Base-by-base conservation (phyloP, 2,113 vertebrate genomes). In the Syngnathoides biaculeatus region DNA sequence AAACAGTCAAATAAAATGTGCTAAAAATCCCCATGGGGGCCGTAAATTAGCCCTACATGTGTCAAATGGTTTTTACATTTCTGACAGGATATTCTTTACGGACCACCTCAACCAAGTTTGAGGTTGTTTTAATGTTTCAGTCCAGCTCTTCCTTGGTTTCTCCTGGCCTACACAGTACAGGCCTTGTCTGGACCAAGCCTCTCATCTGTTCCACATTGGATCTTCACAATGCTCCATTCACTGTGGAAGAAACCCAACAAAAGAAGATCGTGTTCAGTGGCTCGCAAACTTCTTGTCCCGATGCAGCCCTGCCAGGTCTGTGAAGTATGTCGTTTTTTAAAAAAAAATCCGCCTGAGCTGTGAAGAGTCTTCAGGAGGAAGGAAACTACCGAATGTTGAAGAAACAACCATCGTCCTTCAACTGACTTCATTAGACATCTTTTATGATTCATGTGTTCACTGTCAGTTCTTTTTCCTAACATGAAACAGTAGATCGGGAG, bases 211-310 rank as follows among this genome's bases (percentile, higher is more conserved):
- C 67, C 64, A 64, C 67, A 50, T 61, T 17, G 17, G 45, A 27
- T 14, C 50, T 64, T 59, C 72, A 60, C 71, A 82, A 67, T 81
- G 69, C 45, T 53, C 42, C 67, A 60, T 80, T 82, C 71, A 71
- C 74, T 39, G 57, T 24, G 61, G 64, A 71, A 52, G 77, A 77
- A 79, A 77, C 76, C 69, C 67, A 20, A 6, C 38, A 62, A 62
- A 58, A 61, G 19, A 39, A 39, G 63, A 24, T 72, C 76, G 60
- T 71, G 71, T 77, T 84, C 65, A 86, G 78, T 60, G 83, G 73
- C 70, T 85, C 80, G 48, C 70, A 73, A 77, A 75, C 71, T 27
- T 80, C 65, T 65, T 73, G 67, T 71, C 52, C 60, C 24, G 27
- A 27, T 74, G 65, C 71, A 5, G 5, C 47, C 43, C 11, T 68